Evolutionary conservation across 2,888 invertebrate genomes (phyloP).

Genomic region (Lasioglossum marginatum): DNA sequence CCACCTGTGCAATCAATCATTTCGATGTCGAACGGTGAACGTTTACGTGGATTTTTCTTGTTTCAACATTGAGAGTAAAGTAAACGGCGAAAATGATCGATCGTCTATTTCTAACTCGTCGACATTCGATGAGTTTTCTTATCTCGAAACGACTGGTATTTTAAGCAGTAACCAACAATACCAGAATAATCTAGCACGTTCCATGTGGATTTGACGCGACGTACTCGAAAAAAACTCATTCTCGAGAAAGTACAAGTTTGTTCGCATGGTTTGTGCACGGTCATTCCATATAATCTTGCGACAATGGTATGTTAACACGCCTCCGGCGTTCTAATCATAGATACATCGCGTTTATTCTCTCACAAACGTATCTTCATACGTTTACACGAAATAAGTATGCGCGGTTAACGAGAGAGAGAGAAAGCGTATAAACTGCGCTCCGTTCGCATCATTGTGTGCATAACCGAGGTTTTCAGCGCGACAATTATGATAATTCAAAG

Average conservation of each 20-base stretch:
- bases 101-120: background rate
- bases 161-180: background rate
- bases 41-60: background rate
- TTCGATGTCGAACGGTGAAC: background rate
- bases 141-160: background rate
- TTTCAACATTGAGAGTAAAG: background rate
- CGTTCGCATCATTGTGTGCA: background rate
- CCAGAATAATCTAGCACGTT: background rate
- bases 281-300: background rate
- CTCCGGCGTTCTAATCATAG: background rate
- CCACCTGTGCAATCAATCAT: background rate
- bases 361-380: background rate
- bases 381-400: background rate
- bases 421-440: background rate
- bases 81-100: background rate
- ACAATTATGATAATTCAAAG: background rate
- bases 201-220: background rate
- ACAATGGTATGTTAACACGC: background rate
- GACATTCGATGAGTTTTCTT: background rate
- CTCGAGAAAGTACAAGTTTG: background rate
- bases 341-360: background rate
- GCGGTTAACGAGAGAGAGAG: background rate
- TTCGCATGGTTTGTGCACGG: background rate
- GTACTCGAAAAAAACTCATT: background rate
- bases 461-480: background rate